These are phyloP conservation scores for Clavelina lepadiformis DNA, from an alignment of 23 tunicate species.

Conservation along the genomic window DNA sequence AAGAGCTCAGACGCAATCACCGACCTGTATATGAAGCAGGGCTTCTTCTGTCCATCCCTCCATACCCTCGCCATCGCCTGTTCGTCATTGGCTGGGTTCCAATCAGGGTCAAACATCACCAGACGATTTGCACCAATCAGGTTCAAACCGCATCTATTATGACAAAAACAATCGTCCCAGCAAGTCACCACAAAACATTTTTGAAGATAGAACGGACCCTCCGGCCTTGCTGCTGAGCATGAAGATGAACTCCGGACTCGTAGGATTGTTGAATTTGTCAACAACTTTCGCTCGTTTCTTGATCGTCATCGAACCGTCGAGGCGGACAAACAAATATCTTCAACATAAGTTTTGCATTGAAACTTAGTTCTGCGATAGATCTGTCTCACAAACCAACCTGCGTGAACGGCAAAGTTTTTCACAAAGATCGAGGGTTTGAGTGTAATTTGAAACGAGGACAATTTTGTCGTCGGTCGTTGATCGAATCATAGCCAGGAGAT, in stretches of 20 bases:
- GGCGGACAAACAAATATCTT: constrained; percentile 77
- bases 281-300: constrained; percentile 93
- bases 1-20: not conserved
- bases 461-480: constrained; percentile 69
- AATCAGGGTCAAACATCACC: constrained; percentile 98
- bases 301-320: constrained; percentile 94
- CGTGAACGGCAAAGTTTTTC: constrained; percentile 76
- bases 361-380: not conserved
- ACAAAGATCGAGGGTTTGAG: constrained; percentile 92
- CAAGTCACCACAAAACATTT: not conserved
- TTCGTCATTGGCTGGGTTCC: constrained; percentile 99
- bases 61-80: constrained; percentile 99
- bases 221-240: constrained; percentile 99
- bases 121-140: constrained; percentile 97
- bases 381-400: constrained; percentile 25
- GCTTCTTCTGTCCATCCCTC: constrained; percentile 99
- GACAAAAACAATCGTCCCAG: not conserved
- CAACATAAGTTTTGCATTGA: not conserved
- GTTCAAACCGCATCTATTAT: constrained; percentile 84
- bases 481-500: constrained; percentile 70
- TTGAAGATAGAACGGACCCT: constrained; percentile 43
- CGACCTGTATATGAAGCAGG: constrained; percentile 88
- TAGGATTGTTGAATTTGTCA: constrained; percentile 76
- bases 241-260: constrained; percentile 71
- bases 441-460: constrained; percentile 96